Conservation (phyloP, 2,113 vertebrate genomes). For the Phaethon lepturus region DNA sequence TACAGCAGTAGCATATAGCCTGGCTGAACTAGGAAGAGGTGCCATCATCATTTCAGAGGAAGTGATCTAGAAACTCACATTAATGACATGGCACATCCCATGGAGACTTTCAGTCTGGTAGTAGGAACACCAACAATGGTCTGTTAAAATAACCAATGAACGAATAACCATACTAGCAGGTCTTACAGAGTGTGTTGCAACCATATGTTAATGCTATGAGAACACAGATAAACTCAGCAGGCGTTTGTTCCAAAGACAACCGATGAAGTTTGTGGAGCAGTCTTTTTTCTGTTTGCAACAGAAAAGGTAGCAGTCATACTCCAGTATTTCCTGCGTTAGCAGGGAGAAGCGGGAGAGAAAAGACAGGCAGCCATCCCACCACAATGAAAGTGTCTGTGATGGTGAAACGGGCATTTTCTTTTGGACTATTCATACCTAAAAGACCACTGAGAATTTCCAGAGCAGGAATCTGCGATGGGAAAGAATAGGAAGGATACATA, state of each 20-base stretch:
- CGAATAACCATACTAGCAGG: background rate
- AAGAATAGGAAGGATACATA: background rate
- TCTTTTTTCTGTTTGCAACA: fast-evolving
- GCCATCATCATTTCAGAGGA: background rate
- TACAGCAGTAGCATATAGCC: background rate
- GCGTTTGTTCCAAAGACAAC: background rate
- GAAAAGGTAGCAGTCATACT: background rate
- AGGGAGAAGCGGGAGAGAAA: background rate
- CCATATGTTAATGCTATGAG: background rate
- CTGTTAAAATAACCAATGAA: background rate
- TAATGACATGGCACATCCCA: background rate
- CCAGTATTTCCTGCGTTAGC: background rate
- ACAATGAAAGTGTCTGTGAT: background rate
- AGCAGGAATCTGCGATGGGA: background rate
- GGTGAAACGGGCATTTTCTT: background rate
- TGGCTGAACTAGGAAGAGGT: background rate
- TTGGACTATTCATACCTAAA: background rate
- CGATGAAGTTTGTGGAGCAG: background rate
- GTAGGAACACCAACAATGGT: background rate
- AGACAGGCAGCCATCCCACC: background rate
- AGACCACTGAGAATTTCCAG: background rate
- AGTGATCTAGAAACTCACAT: background rate
- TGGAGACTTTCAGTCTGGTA: background rate
- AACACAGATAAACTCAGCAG: background rate
- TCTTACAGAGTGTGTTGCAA: no score